Base-by-base conservation (phyloP, 2,888 invertebrate species). In the Apotomis turbidana region DNA sequence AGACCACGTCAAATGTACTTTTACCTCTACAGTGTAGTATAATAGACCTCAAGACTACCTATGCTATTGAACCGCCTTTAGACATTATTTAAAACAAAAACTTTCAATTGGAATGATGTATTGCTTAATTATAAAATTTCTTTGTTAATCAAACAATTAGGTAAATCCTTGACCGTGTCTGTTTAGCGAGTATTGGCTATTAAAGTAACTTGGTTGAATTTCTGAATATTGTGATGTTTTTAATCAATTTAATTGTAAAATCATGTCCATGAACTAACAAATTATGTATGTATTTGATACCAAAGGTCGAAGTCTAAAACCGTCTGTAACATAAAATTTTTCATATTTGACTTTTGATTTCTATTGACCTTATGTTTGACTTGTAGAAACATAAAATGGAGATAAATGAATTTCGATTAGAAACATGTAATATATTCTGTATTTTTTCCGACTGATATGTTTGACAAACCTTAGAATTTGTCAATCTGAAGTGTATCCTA, bases 41-140 rank as follows among this genome's bases (percentile, higher is more conserved):
- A n/a, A 44, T 27, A 44, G 8, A 10, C 9, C 36, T 57, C 55
- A 13, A 13, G 51, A 38, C 49, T 15, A 49, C 38, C 38, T 62
- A 61, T 57, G 64, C 64, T 71, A 44, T 71, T 36, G 8, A 62
- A 57, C 71, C 71, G 67, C 71, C 71, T 71, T 61, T 71, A 67
- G 46, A 49, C 49, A 55, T 51, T 67, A 67, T 27, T 38, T 15
- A 71, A 38, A 54, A 27, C 54, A 61, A 46, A 54, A 60, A 15
- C 59, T 44, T 64, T 38, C 52, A 54, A 54, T n/a, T 60, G 52
- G 58, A 41, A 41, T 41, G 54, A 60, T 9, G 36, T 49, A 63
- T 38, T 38, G 54, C 49, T 49, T 44, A 13, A 64, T 6, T 44
- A 10, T 49, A 12, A 49, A 49, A 49, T 9, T 46, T 9, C 3